Conservation (phyloP, 2,888 invertebrate species). For the Endomychus coccineus region DNA sequence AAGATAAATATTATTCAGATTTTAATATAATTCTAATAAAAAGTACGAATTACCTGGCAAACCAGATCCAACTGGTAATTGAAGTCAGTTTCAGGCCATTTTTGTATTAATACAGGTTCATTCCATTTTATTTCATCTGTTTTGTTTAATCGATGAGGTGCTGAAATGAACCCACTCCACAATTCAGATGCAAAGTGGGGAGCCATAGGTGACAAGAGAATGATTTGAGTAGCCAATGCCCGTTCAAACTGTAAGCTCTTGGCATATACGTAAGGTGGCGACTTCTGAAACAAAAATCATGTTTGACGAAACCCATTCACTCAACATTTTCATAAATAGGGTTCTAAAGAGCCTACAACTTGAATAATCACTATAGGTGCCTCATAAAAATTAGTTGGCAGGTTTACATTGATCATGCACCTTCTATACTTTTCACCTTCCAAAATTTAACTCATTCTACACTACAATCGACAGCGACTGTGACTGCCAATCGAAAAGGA, state of each 20-base stretch:
- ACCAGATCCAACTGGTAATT: slow-evolving; percentile 59
- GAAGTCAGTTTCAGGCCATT: slow-evolving; percentile 69
- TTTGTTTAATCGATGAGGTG: slow-evolving; percentile 51
- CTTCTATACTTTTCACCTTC: too few relatives aligned
- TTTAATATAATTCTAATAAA: too few relatives aligned
- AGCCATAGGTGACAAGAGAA: slow-evolving; percentile 80
- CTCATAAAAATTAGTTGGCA: too few relatives aligned
- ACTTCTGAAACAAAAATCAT: slow-evolving; percentile 49
- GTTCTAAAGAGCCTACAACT: too few relatives aligned
- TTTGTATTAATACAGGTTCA: slow-evolving; percentile 63
- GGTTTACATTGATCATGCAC: too few relatives aligned
- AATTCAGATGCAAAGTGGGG: slow-evolving; percentile 89
- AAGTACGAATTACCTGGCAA: slow-evolving; percentile 55
- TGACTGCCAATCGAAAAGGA: too few relatives aligned
- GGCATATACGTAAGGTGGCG: slow-evolving; percentile 54
- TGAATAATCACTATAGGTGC: too few relatives aligned
- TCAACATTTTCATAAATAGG: neutral
- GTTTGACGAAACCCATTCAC: neutral
- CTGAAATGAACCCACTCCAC: slow-evolving; percentile 71
- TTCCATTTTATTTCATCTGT: slow-evolving; percentile 57
- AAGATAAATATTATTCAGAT: too few relatives aligned
- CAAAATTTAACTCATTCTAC: too few relatives aligned
- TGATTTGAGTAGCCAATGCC: slow-evolving; percentile 69
- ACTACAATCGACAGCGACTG: too few relatives aligned
- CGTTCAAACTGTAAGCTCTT: slow-evolving; percentile 68